phyloP scores from a whole-genome alignment of 2,888 invertebrate species.

The Nymphalis urticae region DNA sequence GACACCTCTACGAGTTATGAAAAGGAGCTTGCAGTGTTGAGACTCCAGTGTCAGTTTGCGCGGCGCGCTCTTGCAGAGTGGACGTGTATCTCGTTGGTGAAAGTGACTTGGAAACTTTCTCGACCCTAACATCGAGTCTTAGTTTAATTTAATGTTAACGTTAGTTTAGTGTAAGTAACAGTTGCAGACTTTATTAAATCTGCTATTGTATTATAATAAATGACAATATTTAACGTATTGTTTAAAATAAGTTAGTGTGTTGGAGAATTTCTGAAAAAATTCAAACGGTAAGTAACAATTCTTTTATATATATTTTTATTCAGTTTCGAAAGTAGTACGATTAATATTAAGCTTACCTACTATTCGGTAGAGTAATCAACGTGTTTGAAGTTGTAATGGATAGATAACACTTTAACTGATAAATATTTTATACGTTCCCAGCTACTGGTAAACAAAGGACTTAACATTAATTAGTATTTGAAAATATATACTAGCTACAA shows the following conservation, averaged over 20 bases:
- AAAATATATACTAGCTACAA: background rate
- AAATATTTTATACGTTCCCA: background rate
- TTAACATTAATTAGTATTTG: background rate
- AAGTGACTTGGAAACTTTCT: conserved; percentile 14
- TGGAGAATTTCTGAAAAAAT: background rate
- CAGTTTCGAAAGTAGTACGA: background rate
- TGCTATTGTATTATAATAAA: background rate
- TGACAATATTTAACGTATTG: background rate
- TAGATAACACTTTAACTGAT: background rate
- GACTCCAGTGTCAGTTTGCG: conserved; percentile 36
- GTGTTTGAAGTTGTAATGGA: conserved; percentile 3
- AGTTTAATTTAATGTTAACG: background rate
- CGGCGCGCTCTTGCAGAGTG: conserved; percentile 34
- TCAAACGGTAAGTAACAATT: background rate
- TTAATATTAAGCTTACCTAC: background rate
- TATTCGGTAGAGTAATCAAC: background rate
- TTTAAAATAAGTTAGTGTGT: background rate
- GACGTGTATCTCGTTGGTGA: conserved; percentile 22
- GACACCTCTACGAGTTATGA: conserved; percentile 20
- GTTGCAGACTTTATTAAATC: background rate
- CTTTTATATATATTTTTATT: background rate
- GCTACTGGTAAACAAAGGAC: background rate
- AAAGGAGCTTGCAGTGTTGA: background rate
- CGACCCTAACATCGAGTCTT: conserved; percentile 6
- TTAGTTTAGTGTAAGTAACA: background rate